Evolutionary conservation across 2,888 invertebrate genomes (phyloP).

Genomic region (Euspilapteryx auroguttella): DNA sequence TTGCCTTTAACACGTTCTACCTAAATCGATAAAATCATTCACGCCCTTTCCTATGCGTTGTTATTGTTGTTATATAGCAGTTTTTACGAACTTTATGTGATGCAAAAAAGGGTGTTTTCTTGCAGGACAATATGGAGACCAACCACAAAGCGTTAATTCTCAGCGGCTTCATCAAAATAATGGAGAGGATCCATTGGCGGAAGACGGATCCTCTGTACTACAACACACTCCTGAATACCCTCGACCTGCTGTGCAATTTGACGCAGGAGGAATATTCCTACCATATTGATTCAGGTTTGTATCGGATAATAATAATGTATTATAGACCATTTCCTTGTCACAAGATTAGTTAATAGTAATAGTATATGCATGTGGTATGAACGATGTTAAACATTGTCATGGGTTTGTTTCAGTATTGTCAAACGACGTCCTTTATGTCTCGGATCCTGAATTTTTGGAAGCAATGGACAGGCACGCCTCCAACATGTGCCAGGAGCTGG

Average conservation of each 20-base stretch:
- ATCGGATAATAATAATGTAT: too few species aligned
- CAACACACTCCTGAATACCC: slow-evolving; percentile 70
- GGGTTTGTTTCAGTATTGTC: slow-evolving; percentile 77
- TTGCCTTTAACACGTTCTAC: too few species aligned
- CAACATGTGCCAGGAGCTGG: slow-evolving; percentile 75
- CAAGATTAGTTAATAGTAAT: too few species aligned
- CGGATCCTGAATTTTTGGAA: slow-evolving; percentile 81
- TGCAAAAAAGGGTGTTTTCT: too few species aligned
- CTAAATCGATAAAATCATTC: too few species aligned
- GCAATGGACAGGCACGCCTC: slow-evolving; percentile 79
- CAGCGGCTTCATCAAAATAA: slow-evolving; percentile 77
- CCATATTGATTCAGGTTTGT: slow-evolving; percentile 76
- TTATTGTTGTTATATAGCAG: too few species aligned
- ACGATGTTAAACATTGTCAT: too few species aligned
- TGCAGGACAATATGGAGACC: slow-evolving; percentile 83
- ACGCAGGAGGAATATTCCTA: slow-evolving; percentile 84
- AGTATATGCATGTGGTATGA: too few species aligned
- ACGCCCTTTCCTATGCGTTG: too few species aligned
- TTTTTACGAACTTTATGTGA: too few species aligned
- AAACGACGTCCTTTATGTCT: slow-evolving; percentile 90
- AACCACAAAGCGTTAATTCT: slow-evolving; percentile 81
- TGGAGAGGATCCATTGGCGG: slow-evolving; percentile 75
- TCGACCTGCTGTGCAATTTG: slow-evolving; percentile 78
- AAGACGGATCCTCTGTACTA: slow-evolving; percentile 67
- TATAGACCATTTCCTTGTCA: too few species aligned